These are phyloP conservation scores for Samia ricini DNA, from an alignment of 1,140 invertebrate genomes.

Conservation along the genomic window DNA sequence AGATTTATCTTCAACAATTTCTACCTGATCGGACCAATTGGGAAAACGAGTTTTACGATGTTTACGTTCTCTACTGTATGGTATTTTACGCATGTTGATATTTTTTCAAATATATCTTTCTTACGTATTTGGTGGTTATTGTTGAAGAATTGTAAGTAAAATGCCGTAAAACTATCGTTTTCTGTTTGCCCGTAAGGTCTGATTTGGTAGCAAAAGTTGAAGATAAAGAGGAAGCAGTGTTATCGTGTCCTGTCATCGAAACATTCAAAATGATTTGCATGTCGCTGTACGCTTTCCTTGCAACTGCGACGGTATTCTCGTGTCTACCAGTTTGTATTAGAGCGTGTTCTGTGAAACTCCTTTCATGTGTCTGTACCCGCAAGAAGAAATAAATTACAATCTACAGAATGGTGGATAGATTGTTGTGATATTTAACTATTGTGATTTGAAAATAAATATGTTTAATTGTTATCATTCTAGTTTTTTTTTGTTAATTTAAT, in stretches of 20 bases:
- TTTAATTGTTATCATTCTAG: background rate
- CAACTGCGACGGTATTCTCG: conserved; percentile 27
- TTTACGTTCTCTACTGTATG: background rate
- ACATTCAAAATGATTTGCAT: conserved; percentile 39
- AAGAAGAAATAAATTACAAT: conserved; percentile 25
- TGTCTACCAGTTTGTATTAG: conserved; percentile 30
- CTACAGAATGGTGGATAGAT: conserved; percentile 30
- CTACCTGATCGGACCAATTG: conserved; percentile 34
- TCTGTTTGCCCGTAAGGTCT: conserved; percentile 40
- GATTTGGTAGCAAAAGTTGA: conserved; percentile 25
- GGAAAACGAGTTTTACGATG: conserved; percentile 49
- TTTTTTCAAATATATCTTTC: background rate
- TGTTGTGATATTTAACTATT: background rate
- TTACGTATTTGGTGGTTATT: conserved; percentile 44
- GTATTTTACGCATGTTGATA: background rate
- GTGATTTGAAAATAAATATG: background rate
- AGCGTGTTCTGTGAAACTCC: conserved; percentile 12
- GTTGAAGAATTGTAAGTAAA: conserved; percentile 38
- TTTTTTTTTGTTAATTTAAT: no score
- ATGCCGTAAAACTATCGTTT: conserved; percentile 49
- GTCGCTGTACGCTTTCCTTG: conserved; percentile 33
- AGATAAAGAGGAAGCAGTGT: conserved; percentile 15
- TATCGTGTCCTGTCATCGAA: background rate
- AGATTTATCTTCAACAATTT: conserved; percentile 51
- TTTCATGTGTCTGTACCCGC: conserved; percentile 29